Conservation (phyloP, 1,140 invertebrate species). For the Lerema accius region DNA sequence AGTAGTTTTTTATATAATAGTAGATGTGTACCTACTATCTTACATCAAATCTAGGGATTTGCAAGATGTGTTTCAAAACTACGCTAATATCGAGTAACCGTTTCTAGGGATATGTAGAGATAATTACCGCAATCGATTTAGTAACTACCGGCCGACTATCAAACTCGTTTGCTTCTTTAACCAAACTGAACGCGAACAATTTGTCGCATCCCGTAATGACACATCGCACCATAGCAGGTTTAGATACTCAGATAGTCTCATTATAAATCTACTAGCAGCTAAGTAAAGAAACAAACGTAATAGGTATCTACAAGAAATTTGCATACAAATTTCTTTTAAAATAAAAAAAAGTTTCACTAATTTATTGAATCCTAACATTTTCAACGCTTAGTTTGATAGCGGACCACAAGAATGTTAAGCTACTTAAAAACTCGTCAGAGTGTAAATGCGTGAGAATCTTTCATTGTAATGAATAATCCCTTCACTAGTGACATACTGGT, state of each 20-base stretch:
- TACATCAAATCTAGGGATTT: too few relatives aligned
- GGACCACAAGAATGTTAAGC: too few relatives aligned
- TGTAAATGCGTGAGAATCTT: slow-evolving; percentile 4
- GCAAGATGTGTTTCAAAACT: slow-evolving; percentile 9
- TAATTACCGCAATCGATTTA: slow-evolving; percentile 26
- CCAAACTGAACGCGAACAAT: slow-evolving; percentile 10
- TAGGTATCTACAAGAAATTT: too few relatives aligned
- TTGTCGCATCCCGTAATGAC: slow-evolving; percentile 19
- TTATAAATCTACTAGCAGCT: too few relatives aligned
- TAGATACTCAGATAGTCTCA: too few relatives aligned
- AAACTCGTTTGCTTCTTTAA: slow-evolving; percentile 22
- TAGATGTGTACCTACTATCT: too few relatives aligned
- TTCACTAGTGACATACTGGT: slow-evolving; percentile 44
- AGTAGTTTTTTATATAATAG: too few relatives aligned
- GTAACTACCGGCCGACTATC: slow-evolving; percentile 17
- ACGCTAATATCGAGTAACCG: background rate
- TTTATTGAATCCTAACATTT: too few relatives aligned
- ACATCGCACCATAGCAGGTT: background rate
- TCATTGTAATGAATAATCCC: background rate
- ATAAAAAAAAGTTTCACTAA: too few relatives aligned
- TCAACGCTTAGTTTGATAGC: too few relatives aligned
- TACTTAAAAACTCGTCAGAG: background rate
- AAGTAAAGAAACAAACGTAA: too few relatives aligned
- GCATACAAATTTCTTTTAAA: too few relatives aligned
- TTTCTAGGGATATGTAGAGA: background rate